These are phyloP conservation scores for Phaenicophaeus curvirostris DNA, from an alignment of 2,797 vertebrate species.

Conservation along the genomic window DNA sequence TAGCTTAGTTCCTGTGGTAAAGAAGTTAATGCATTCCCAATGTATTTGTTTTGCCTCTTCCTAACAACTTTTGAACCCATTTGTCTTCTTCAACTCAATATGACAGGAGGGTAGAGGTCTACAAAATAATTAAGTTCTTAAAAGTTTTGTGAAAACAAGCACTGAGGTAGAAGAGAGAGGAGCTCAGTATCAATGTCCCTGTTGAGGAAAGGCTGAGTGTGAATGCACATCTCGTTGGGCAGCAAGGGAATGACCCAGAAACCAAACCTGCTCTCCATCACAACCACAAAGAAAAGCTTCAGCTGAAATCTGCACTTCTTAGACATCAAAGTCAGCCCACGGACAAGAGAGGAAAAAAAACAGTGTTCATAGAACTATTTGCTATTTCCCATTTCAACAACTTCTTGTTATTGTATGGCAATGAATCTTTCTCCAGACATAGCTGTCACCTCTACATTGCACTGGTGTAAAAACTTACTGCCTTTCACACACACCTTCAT, in stretches of 20 bases:
- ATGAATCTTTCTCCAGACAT: neutral
- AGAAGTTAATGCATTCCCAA: neutral
- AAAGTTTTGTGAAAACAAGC: neutral
- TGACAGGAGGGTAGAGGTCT: slow-evolving; percentile 20
- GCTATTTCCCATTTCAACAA: neutral
- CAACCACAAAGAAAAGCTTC: neutral
- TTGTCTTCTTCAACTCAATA: slow-evolving; percentile 1
- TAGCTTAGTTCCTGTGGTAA: neutral
- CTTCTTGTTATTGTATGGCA: neutral
- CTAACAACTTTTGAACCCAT: slow-evolving; percentile 19
- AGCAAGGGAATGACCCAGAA: neutral
- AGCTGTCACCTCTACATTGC: fast-evolving
- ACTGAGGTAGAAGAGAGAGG: neutral
- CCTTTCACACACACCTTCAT: neutral
- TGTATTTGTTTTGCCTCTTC: slow-evolving; percentile 33
- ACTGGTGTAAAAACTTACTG: neutral
- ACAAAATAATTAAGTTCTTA: neutral
- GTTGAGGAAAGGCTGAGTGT: fast-evolving
- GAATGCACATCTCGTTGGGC: fast-evolving
- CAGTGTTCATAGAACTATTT: neutral
- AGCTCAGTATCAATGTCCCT: fast-evolving
- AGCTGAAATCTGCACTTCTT: neutral
- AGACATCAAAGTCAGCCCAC: neutral
- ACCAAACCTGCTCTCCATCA: neutral
- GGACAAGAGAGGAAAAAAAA: neutral